Evolutionary conservation across 2,888 invertebrate species (phyloP).

Genomic region (Periphyllus acericola): DNA sequence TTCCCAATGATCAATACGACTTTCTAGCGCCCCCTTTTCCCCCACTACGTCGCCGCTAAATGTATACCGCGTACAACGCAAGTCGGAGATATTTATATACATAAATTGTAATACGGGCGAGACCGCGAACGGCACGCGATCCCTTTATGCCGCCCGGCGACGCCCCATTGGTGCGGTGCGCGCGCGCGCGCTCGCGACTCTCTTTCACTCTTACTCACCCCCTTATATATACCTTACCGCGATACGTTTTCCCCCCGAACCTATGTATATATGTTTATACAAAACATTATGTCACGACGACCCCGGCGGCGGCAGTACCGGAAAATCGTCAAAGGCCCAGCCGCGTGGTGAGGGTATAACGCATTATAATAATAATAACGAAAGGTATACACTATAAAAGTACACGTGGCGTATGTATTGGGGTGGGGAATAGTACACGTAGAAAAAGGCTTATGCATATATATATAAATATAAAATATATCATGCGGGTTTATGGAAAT

Average conservation of each 20-base stretch:
- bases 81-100: slow-evolving; percentile 2
- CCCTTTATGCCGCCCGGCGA: slow-evolving; percentile 48
- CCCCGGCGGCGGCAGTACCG: slow-evolving; percentile 41
- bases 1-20: slow-evolving; percentile 59
- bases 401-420: neutral
- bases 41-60: neutral
- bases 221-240: neutral
- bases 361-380: slow-evolving; percentile 41
- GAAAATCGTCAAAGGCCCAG: slow-evolving; percentile 54
- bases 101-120: slow-evolving; percentile 53
- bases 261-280: neutral
- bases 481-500: slow-evolving; percentile 61
- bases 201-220: neutral
- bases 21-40: slow-evolving; percentile 46
- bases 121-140: slow-evolving; percentile 58
- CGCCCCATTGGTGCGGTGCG: slow-evolving; percentile 59
- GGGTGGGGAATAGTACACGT: slow-evolving; percentile 10
- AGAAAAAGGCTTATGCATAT: neutral
- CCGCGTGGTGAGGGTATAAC: neutral
- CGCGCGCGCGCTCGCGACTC: slow-evolving; percentile 51
- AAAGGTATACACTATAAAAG: neutral
- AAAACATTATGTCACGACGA: slow-evolving; percentile 30
- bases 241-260: neutral
- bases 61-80: neutral
- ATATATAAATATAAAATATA: slow-evolving; percentile 6